Evolutionary conservation across 2,113 vertebrate species (phyloP).

Genomic region (Genyomyrus donnyi): DNA sequence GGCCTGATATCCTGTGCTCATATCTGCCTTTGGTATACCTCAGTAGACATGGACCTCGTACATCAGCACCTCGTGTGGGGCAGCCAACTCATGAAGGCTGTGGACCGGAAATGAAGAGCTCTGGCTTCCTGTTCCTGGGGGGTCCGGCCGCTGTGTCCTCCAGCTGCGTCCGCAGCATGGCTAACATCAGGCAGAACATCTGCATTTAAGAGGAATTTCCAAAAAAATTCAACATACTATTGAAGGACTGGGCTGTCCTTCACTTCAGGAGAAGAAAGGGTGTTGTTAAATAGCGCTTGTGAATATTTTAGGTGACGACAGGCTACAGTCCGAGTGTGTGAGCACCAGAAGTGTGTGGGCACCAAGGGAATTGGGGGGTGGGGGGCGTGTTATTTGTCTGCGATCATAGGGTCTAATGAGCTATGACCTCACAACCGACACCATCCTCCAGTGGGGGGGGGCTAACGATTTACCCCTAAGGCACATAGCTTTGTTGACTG

Average conservation of each 20-base stretch:
- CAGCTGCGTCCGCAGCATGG: background rate
- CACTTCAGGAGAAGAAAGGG: background rate
- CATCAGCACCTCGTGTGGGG: too few relatives aligned
- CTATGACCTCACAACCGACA: conserved; percentile 25
- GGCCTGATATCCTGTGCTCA: background rate
- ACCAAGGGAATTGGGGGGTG: background rate
- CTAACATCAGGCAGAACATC: background rate
- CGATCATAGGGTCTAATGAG: conserved; percentile 34
- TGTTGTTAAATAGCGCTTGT: background rate
- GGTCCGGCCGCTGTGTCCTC: background rate
- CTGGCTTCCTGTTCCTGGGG: background rate
- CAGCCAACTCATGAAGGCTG: background rate
- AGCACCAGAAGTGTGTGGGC: background rate
- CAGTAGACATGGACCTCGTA: background rate
- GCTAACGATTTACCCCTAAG: conserved; percentile 21
- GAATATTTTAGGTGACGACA: background rate
- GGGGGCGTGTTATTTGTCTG: conserved; percentile 28
- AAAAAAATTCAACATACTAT: background rate
- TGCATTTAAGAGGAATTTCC: background rate
- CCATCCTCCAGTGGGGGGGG: conserved; percentile 17
- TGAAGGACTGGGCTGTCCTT: background rate
- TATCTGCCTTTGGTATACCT: background rate
- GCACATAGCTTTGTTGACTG: conserved; percentile 16
- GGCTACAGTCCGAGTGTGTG: background rate
- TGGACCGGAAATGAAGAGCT: background rate